These are phyloP conservation scores for Phymanthus crucifer DNA, from an alignment of 92 coral and sea anemone genomes.

Conservation along the genomic window DNA sequence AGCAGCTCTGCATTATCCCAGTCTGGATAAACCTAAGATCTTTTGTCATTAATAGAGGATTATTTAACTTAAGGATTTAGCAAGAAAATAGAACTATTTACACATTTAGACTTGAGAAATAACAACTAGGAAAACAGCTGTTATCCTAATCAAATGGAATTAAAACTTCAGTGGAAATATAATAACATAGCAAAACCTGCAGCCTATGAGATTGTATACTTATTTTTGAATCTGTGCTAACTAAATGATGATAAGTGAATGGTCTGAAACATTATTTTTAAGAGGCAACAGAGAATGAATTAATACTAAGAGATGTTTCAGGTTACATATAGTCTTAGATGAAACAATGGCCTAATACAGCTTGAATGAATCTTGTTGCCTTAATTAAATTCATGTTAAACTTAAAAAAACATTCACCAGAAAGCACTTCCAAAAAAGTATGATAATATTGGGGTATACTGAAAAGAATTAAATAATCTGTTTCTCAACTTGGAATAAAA, in stretches of 20 bases:
- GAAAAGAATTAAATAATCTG: background rate
- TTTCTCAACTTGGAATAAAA: too few relatives aligned
- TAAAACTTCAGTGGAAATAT: background rate
- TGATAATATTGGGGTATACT: background rate
- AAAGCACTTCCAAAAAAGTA: background rate
- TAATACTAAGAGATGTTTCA: background rate
- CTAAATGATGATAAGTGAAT: background rate
- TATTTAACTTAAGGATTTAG: constrained; percentile 3
- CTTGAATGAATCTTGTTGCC: background rate
- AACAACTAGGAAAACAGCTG: background rate
- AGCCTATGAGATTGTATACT: background rate
- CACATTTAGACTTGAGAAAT: constrained; percentile 1
- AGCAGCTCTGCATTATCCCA: background rate
- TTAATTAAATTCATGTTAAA: background rate
- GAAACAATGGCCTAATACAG: background rate
- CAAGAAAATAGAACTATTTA: background rate
- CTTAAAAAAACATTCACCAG: background rate
- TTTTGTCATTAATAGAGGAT: background rate
- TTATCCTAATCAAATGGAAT: background rate
- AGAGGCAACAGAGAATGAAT: background rate
- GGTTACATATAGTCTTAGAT: background rate
- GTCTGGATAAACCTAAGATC: background rate
- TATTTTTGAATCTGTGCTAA: background rate
- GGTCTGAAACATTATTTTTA: background rate
- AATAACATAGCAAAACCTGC: background rate